Evolutionary conservation across 2,888 invertebrate genomes (phyloP).

Genomic region (Anoncus sp.): DNA sequence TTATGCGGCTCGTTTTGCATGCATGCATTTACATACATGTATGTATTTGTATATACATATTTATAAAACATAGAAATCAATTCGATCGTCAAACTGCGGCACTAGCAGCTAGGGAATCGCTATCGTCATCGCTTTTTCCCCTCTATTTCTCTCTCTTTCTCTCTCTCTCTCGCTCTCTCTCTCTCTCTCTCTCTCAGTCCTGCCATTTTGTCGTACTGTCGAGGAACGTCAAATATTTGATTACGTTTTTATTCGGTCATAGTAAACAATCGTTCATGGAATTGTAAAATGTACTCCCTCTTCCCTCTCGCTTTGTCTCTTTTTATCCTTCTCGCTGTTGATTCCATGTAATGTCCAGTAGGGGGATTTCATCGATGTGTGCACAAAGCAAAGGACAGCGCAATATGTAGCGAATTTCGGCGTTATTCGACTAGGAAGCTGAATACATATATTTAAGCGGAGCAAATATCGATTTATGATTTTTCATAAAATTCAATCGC

Average conservation of each 20-base stretch:
- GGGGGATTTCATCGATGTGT: neutral
- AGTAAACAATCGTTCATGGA: constrained; percentile 46
- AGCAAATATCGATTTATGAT: constrained; percentile 5
- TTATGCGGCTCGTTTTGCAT: constrained; percentile 5
- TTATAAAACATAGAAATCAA: constrained; percentile 21
- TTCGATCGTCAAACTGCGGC: constrained; percentile 43
- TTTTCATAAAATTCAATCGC: too few relatives aligned
- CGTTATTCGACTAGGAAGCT: too few relatives aligned
- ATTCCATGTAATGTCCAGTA: constrained; percentile 6
- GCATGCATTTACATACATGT: too few relatives aligned
- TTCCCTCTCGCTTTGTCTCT: neutral
- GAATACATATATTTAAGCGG: neutral
- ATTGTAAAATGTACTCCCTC: constrained; percentile 27
- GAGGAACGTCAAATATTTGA: constrained; percentile 57
- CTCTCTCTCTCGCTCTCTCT: constrained; percentile 7
- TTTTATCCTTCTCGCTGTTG: constrained; percentile 1
- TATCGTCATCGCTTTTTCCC: constrained; percentile 23
- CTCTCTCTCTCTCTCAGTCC: neutral
- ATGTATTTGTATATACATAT: constrained; percentile 3
- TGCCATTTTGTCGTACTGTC: constrained; percentile 11
- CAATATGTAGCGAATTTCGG: neutral
- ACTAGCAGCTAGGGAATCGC: constrained; percentile 28
- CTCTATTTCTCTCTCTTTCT: constrained; percentile 1
- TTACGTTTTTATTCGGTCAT: constrained; percentile 37
- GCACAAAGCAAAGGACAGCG: neutral